Conservation (phyloP, 2,113 vertebrate genomes). For the Rutilus rutilus region DNA sequence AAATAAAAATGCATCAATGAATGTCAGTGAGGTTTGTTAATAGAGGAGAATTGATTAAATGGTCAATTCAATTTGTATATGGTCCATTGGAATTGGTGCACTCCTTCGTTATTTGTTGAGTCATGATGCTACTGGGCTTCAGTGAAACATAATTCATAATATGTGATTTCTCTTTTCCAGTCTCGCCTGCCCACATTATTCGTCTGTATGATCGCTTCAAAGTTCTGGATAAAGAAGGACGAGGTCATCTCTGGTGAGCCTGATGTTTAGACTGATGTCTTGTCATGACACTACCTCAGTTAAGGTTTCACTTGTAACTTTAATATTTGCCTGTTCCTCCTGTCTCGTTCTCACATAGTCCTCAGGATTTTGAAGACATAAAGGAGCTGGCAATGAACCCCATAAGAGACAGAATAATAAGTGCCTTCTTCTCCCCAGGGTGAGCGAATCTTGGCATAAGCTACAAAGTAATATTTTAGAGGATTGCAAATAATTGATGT, state of each 20-base stretch:
- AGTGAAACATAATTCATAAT: not conserved
- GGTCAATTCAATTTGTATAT: not conserved
- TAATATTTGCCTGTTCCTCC: not conserved
- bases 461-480: not conserved
- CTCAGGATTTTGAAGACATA: slow-evolving; percentile 73
- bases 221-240: slow-evolving; percentile 73
- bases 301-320: not conserved
- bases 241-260: slow-evolving; percentile 77
- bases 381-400: slow-evolving; percentile 77
- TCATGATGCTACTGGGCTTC: not conserved
- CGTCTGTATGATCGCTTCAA: slow-evolving; percentile 78
- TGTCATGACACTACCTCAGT: too few species aligned
- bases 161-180: slow-evolving; percentile 57
- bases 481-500: not conserved
- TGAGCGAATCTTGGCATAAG: slow-evolving; percentile 51
- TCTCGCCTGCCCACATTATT: slow-evolving; percentile 71
- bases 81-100: not conserved
- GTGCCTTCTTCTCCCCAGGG: slow-evolving; percentile 78
- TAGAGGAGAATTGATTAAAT: not conserved
- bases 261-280: slow-evolving; percentile 4
- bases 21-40: not conserved
- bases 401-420: slow-evolving; percentile 79
- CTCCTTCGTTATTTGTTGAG: not conserved
- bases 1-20: not conserved
- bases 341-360: slow-evolving; percentile 61